Base-by-base conservation (phyloP, 2,797 vertebrate species). In the Chloroceryle amazona region DNA sequence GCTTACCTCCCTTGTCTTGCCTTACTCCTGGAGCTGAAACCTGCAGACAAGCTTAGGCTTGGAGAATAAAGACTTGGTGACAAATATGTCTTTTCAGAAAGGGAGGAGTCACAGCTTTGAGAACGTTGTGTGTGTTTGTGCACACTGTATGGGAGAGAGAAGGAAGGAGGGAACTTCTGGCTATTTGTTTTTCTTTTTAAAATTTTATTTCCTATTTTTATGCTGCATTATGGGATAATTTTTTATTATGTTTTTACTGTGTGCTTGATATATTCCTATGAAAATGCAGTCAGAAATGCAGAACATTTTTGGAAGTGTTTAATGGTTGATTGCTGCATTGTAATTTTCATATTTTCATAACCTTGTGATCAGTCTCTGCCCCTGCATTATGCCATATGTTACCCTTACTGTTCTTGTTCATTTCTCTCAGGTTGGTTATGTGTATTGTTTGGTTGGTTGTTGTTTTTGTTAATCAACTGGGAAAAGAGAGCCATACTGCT, bases 111-210 rank as follows among this genome's bases (percentile, higher is more conserved):
- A 9, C 55, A 76, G 41, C 5, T 79, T 68, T 37, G 26, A 68
- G 23, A 33, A 49, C 9, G 5, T 3, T n/a, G 3, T 49, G 3
- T 41, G 6, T 31, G 11, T 33, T 26, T 15, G 9, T 11, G 9
- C 3, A 6, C 0, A 0, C 2, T 25, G 2, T 61, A 8, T 47
- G 7, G 4, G 49, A 42, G 7, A 46, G 23, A 68, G 39, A 57
- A 68, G 5, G 37, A 68, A 72, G 7, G 16, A 39, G 13, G 44
- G 65, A 52, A 47, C 6, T 76, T 66, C 9, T 78, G 7, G 22
- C 4, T 61, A 7, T 20, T 67, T 0, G 0, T 58, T 62, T 60
- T 0, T 14, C 33, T 39, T 60, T 55, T 1, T 14, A 37, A 33
- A 19, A 44, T 16, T 29, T 29, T 8, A 1, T 11, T 39, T 26